Evolutionary conservation across 1,140 invertebrate genomes (phyloP).

Genomic region (Bombus huntii): DNA sequence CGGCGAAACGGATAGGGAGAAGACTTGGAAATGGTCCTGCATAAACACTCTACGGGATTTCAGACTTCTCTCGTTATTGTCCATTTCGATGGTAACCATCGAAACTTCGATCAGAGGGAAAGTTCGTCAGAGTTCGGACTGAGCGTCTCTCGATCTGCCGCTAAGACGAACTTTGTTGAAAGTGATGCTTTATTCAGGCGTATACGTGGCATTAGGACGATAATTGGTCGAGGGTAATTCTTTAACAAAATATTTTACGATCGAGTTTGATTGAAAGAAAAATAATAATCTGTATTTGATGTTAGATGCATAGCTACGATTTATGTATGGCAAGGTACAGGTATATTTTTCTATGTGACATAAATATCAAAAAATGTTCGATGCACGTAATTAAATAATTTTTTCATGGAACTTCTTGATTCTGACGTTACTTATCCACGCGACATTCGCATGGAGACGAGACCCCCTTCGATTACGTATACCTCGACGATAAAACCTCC

Average conservation of each 20-base stretch:
- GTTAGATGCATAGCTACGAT: no score
- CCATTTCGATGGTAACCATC: conserved; percentile 38
- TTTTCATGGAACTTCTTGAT: conserved; percentile 9
- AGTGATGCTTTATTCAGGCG: background rate
- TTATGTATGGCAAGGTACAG: no score
- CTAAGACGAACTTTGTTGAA: background rate
- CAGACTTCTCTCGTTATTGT: conserved; percentile 22
- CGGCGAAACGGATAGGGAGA: background rate
- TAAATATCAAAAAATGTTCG: background rate
- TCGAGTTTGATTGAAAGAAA: no score
- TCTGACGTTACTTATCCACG: conserved; percentile 18
- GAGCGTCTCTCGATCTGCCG: background rate
- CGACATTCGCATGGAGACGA: conserved; percentile 43
- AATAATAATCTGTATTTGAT: no score
- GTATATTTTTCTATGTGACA: rapidly evolving
- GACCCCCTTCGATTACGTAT: conserved; percentile 74
- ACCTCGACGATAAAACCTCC: conserved; percentile 78
- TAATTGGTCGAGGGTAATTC: no score
- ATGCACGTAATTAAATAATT: background rate
- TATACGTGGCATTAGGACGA: no score
- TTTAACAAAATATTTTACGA: no score
- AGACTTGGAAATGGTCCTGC: conserved; percentile 19
- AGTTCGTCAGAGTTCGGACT: background rate
- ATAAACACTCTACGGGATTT: background rate
- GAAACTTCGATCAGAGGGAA: conserved; percentile 19